Evolutionary conservation across 2,113 vertebrate genomes (phyloP).

Genomic region (Channa maculata): DNA sequence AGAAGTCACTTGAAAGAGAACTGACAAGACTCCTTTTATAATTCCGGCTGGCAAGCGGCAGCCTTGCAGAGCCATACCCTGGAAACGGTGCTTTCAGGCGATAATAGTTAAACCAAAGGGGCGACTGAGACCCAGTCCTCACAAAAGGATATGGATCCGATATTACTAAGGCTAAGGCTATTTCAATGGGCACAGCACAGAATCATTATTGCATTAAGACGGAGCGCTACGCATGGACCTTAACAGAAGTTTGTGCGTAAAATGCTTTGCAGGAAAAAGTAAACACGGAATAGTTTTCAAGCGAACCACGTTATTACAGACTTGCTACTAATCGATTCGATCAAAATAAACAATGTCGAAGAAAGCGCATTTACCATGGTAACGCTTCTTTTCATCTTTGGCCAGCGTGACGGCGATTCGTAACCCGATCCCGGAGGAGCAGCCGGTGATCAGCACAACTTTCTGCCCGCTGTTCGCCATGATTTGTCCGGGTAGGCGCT

Average conservation of each 20-base stretch:
- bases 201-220: conserved; percentile 23
- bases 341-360: conserved; percentile 65
- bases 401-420: conserved; percentile 86
- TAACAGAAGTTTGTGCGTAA: conserved; percentile 62
- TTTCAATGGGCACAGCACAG: conserved; percentile 11
- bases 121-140: conserved; percentile 43
- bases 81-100: conserved; percentile 81
- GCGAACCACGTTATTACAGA: conserved; percentile 11
- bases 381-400: conserved; percentile 85
- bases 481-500: conserved; percentile 68
- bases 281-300: conserved; percentile 47
- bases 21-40: conserved; percentile 84
- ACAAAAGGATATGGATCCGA: conserved; percentile 52
- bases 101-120: conserved; percentile 72
- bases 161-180: conserved; percentile 22
- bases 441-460: conserved; percentile 88
- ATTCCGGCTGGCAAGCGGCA: conserved; percentile 77
- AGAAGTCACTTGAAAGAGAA: conserved; percentile 87
- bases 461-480: conserved; percentile 86
- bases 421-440: conserved; percentile 88
- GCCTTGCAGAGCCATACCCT: conserved; percentile 72
- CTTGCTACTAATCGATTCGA: conserved; percentile 39
- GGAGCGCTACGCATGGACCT: conserved; percentile 49
- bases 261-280: conserved; percentile 40
- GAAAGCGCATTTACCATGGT: conserved; percentile 84